phyloP scores from a whole-genome alignment of 2,797 vertebrate genomes.

The Saxicola maurus region DNA sequence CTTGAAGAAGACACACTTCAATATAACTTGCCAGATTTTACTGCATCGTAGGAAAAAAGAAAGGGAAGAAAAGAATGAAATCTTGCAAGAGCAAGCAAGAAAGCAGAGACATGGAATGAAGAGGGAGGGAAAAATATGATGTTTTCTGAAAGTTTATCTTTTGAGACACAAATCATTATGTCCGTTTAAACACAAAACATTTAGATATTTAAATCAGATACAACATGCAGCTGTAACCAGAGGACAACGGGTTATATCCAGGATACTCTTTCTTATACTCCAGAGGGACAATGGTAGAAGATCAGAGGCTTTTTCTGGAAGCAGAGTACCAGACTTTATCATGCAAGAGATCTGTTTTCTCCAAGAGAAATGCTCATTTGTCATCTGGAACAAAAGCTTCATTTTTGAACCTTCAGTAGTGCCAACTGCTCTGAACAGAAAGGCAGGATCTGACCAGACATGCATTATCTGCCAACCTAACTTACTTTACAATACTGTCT shows the following conservation, averaged over 20 bases:
- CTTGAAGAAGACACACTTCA: not conserved
- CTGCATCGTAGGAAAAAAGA: not conserved
- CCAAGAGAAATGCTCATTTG: not conserved
- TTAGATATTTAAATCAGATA: not conserved
- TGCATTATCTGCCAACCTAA: not conserved
- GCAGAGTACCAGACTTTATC: not conserved
- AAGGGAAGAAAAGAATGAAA: not conserved
- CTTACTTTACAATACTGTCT: not conserved
- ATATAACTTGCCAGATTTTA: not conserved
- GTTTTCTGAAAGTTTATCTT: not conserved
- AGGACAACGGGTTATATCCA: not conserved
- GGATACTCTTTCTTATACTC: not conserved
- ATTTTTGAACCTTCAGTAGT: not conserved
- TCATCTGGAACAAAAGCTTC: not conserved
- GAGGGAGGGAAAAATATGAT: not conserved
- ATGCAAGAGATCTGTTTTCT: not conserved
- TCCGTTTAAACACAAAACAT: not conserved
- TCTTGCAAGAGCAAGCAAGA: accelerated
- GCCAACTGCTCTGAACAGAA: not conserved
- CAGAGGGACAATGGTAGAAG: not conserved
- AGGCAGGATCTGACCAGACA: not conserved
- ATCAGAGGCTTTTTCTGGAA: not conserved
- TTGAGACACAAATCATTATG: not conserved
- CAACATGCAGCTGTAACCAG: not conserved
- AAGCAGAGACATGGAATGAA: accelerated